Evolutionary conservation across 2,797 vertebrate genomes (phyloP).

Genomic region (Pangasius sanitwongsei): DNA sequence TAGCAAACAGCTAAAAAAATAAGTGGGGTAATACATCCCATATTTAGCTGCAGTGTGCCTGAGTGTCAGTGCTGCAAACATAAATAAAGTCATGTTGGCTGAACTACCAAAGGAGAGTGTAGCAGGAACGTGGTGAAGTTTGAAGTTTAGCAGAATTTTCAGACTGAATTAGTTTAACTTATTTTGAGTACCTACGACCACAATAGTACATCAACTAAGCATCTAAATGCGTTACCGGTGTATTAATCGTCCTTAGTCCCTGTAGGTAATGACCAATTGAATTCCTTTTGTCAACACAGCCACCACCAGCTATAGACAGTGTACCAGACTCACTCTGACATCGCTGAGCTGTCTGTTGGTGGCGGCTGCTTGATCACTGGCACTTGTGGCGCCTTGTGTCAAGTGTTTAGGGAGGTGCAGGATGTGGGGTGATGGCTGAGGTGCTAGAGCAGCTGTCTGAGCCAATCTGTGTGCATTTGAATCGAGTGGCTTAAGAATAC

Average conservation of each 20-base stretch:
- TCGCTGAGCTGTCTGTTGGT: constrained; percentile 65
- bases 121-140: background rate
- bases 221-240: constrained; percentile 12
- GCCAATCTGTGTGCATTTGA: constrained; percentile 61
- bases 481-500: constrained; percentile 63
- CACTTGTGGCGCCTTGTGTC: constrained; percentile 63
- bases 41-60: background rate
- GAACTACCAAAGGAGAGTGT: background rate
- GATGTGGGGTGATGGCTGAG: constrained; percentile 61
- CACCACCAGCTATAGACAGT: constrained; percentile 17
- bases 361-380: constrained; percentile 65
- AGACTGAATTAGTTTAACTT: background rate
- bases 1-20: background rate
- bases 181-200: background rate
- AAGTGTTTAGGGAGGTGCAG: constrained; percentile 58
- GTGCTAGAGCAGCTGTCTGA: constrained; percentile 70
- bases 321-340: constrained; percentile 62
- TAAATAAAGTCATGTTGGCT: background rate
- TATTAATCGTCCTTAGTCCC: constrained; percentile 25
- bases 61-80: background rate
- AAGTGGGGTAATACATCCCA: background rate
- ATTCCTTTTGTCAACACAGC: constrained; percentile 26
- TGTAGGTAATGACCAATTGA: constrained; percentile 12
- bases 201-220: constrained; percentile 4
- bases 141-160: constrained; percentile 1